Evolutionary conservation across 2,113 vertebrate species (phyloP).

Genomic region (Ursus arctos): DNA sequence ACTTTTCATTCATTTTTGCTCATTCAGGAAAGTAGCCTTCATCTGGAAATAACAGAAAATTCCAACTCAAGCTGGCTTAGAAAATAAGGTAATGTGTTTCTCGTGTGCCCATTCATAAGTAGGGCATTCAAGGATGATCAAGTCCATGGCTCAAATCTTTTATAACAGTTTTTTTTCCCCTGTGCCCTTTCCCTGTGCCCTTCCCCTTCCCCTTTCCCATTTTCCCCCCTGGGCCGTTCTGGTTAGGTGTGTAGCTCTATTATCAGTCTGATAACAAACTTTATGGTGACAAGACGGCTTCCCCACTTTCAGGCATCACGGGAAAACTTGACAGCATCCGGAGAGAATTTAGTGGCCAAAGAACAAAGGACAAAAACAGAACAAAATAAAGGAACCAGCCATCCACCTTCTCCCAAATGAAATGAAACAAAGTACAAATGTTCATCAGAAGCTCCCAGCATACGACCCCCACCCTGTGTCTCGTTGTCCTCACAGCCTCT

Average conservation of each 20-base stretch:
- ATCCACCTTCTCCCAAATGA: not conserved
- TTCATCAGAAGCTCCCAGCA: not conserved
- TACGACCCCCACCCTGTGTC: not conserved
- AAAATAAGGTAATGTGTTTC: slow-evolving; percentile 9
- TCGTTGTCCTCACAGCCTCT: not conserved
- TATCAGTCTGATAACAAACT: not conserved
- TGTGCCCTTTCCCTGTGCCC: no score
- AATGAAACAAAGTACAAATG: not conserved
- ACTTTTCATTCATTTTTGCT: not conserved
- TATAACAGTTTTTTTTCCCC: not conserved
- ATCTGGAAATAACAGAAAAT: slow-evolving; percentile 6
- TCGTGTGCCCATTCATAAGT: not conserved
- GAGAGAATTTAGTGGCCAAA: not conserved
- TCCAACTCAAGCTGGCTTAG: not conserved
- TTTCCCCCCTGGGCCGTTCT: not conserved
- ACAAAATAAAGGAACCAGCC: not conserved
- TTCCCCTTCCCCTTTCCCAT: no score
- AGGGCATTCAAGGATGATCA: not conserved
- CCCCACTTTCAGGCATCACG: not conserved
- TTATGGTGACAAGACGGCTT: not conserved
- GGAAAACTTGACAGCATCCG: not conserved
- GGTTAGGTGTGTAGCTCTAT: not conserved
- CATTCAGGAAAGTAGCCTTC: not conserved
- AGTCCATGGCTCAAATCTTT: not conserved
- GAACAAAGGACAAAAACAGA: not conserved